These are phyloP conservation scores for Leucosticte australis DNA, from an alignment of 2,113 vertebrate species.

Conservation along the genomic window DNA sequence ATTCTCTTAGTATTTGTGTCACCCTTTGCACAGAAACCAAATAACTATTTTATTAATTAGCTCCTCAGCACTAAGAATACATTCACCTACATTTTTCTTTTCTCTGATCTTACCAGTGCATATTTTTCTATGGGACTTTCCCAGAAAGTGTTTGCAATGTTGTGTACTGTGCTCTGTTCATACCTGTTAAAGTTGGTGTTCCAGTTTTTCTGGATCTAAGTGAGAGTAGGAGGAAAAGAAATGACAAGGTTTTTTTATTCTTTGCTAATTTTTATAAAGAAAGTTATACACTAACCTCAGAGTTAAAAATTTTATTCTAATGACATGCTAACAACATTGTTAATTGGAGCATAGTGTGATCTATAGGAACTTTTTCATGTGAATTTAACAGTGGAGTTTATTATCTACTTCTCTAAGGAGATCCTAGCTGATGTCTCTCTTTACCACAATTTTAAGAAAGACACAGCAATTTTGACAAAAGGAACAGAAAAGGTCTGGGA, in stretches of 20 bases:
- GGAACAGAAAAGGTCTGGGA: neutral
- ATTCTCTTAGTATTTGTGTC: neutral
- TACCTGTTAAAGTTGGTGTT: neutral
- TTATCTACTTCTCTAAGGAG: neutral
- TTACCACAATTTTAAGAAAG: neutral
- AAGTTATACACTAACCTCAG: neutral
- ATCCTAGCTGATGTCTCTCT: neutral
- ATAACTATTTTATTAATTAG: neutral
- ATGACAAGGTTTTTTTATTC: neutral
- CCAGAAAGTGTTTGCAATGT: neutral
- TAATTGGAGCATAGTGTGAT: neutral
- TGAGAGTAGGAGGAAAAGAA: neutral
- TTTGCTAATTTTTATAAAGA: neutral
- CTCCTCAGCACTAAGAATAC: neutral
- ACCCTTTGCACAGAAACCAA: neutral
- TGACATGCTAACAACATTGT: neutral
- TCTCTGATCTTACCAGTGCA: neutral
- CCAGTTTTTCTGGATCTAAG: neutral
- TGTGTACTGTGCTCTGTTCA: neutral
- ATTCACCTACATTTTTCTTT: neutral
- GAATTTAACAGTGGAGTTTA: neutral
- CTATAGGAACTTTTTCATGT: neutral
- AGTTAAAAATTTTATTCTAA: neutral
- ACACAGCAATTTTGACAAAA: neutral
- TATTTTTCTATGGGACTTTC: neutral